Evolutionary conservation across 37 sponge, comb jelly and placozoan species (phyloP), one percentile per base, ranked within the genome.

Genomic region (Aplysina aerophoba): DNA sequence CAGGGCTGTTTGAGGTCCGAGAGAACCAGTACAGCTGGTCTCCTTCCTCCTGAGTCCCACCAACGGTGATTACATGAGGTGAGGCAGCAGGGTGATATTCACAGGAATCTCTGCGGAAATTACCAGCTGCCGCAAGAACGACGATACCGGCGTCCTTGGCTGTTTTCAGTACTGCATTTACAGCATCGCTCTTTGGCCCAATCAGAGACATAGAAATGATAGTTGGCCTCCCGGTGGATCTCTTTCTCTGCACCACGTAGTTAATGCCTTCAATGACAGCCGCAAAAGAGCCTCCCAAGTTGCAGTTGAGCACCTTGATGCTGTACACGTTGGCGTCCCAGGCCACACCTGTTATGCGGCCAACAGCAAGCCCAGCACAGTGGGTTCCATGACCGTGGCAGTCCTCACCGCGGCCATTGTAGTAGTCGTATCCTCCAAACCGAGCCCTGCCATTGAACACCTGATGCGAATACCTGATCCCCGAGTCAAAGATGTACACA

Each of bases 311-410:
- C 34, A 90, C 91, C 16, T 89, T 69, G 34, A 90, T 83, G 30
- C 91, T 90, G 74, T 88, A 90, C 1, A 94, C 24, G 21, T 25
- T 41, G 1, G 84, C 91, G 21, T 35, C 50, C 40, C 85, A 82
- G 19, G 94, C 91, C 14, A 66, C 63, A 12, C 94, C 94, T n/a
- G 36, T 73, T 0, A 56, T 85, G 50, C 63, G 78, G 0, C 94
- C 94, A 33, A 35, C 91, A 55, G 86, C 86, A 12, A 90, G 22
- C 54, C 94, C 90, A 28, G 94, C 91, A 15, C 88, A 88, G 84
- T 93, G 93, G 17, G 93, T 89, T 0, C 93, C 93, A 39, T 93
- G 93, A 1, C 93, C 93, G 67, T 87, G 75, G 58, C 90, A 89
- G 31, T 93, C 94, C 0, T 20, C 0, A 0, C 91, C 94, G 20